Base-by-base conservation (phyloP, 2,888 invertebrate genomes). In the Thumatha senex region DNA sequence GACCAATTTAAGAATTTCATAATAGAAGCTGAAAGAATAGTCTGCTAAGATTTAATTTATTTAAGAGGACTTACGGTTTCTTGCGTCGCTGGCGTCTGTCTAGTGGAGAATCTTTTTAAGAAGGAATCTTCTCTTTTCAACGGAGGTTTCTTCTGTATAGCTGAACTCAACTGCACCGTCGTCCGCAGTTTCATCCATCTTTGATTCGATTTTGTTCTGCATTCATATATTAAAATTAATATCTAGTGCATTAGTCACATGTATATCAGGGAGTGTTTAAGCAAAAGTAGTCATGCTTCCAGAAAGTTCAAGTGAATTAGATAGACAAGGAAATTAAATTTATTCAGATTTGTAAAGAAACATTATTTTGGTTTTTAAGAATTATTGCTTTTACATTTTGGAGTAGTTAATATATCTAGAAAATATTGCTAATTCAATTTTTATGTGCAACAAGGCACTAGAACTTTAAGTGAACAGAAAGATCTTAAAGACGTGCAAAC, bases 151-250 rank as follows among this genome's bases (percentile, higher is more conserved):
- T 97, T 97, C 89, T 96, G 96, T 58, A 95, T 94, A 47, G 98
- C 97, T 57, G 97, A 96, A 67, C 97, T 97, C 76, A 98, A 93
- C 89, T 98, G 97, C 72, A 98, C 98, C 43, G 98, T 98, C 48
- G 97, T 98, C 67, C 98, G 93, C 63, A 99, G 93, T 89, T 98
- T 98, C 96, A 98, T 96, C 97, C 99, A 99, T 92, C 98, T 94
- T 84, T 98, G 97, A 89, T 97, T 98, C 80, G 97, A 96, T 86
- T 96, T 96, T 80, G 96, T 96, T 94, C 97, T 97, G 94, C 53
- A 90, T 71, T 72, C 60, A 66, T 63, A 67, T 40, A 63, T 51
- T 52, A 31, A 56, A 45, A 53, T 68, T 40, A 72, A 51, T 58
- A 56, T 59, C 64, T 40, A 54, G 51, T 39, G 74, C 40, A 66